Evolutionary conservation across 2,888 invertebrate species (phyloP), one percentile per base, ranked within the genome.

Genomic region (Lepidocyrtoides sp.): DNA sequence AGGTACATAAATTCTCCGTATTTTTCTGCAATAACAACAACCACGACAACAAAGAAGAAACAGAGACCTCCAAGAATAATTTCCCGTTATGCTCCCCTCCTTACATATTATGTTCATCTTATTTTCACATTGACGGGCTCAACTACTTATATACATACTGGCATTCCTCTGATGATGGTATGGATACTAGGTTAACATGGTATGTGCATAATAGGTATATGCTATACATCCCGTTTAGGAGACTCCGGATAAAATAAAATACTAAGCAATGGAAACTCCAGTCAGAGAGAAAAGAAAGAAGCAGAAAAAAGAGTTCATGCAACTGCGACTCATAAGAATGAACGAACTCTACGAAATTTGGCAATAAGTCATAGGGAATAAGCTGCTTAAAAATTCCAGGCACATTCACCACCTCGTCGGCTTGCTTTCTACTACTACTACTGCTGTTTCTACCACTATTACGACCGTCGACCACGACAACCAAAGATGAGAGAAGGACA

Each of bases 361-460:
- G 91, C 91, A 91, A 91, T 91, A 91, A 88, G 87, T 91, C 88
- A 91, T 91, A 91, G 82, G 20, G n/a, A 89, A 89, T 57, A 84
- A 17, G 36, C 79, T 54, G 51, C 75, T 91, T 91, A 83, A 66
- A 87, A 91, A 91, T 91, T 91, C 91, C 66, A 77, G 36, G 66
- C 91, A 88, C 91, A 91, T 88, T 79, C 82, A 57, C 88, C 88
- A 88, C 87, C 91, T 88, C 88, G 48, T 54, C 83, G 69, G 86
- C 63, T 77, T 77, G 36, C 75, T 82, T 41, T 2, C 17, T 54
- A n/a, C n/a, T n/a, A n/a, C n/a, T n/a, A n/a, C n/a, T n/a, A n/a
- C 54, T 54, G 17, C 17, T n/a, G n/a, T 12, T 48, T 14, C n/a
- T n/a, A n/a, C n/a, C 20, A 10, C 48, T 66, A 26, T 36, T 79